These are phyloP conservation scores for Artibeus jamaicensis DNA, from an alignment of 2,797 vertebrate species.

Conservation along the genomic window DNA sequence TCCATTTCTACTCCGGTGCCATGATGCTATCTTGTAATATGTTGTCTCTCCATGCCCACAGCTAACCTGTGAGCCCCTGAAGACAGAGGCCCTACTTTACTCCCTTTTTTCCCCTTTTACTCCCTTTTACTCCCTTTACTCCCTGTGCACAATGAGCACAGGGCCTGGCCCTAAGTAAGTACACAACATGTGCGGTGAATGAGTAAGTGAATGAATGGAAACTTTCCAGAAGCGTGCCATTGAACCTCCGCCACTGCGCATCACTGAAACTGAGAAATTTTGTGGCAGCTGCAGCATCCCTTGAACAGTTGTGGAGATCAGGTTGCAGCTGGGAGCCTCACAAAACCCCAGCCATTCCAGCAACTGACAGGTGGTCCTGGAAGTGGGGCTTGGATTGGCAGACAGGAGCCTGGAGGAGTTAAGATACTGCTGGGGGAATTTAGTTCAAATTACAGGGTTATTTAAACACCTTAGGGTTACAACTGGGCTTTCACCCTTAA, in stretches of 20 bases:
- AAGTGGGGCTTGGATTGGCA: neutral
- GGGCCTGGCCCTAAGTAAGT: neutral
- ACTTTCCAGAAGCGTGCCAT: neutral
- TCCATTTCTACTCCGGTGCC: neutral
- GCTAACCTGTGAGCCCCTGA: neutral
- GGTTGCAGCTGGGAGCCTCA: neutral
- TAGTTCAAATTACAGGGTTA: constrained; percentile 60
- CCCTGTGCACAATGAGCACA: neutral
- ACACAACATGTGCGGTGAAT: neutral
- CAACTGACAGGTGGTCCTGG: constrained; percentile 33
- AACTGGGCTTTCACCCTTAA: constrained; percentile 60
- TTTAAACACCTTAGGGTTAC: constrained; percentile 60
- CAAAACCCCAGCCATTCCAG: constrained; percentile 10
- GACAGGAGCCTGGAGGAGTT: constrained; percentile 2
- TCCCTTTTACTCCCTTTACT: neutral
- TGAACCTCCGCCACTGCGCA: neutral
- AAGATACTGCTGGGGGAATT: neutral
- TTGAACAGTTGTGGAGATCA: constrained; percentile 36
- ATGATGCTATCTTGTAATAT: neutral
- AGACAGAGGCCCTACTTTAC: neutral
- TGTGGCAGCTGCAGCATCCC: constrained; percentile 36
- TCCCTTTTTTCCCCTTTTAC: neutral
- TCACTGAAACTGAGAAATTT: neutral
- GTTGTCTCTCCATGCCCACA: neutral
- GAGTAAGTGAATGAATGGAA: constrained; percentile 28